A percentile compares a stretch with the other conserved stretches of the same genome.
These are phyloP conservation scores for Cuculus canorus DNA, from an alignment of 2,797 vertebrate genomes.

Conservation along the genomic window DNA sequence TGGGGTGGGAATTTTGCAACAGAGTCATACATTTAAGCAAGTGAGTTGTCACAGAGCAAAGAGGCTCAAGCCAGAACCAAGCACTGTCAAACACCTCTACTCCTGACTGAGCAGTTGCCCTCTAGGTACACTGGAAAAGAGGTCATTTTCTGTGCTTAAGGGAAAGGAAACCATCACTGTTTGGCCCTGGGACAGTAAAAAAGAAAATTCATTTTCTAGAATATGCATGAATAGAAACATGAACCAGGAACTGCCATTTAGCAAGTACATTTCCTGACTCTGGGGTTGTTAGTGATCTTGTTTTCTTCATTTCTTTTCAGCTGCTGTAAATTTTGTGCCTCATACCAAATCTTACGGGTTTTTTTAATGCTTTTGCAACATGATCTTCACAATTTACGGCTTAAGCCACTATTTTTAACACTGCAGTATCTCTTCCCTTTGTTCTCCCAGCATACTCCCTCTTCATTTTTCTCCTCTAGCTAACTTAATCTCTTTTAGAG, in stretches of 20 bases:
- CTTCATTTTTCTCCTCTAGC: neutral
- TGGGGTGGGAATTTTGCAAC: neutral
- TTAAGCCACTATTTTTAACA: neutral
- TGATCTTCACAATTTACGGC: neutral
- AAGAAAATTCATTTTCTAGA: neutral
- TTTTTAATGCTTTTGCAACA: neutral
- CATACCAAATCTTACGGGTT: neutral
- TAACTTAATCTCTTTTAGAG: neutral
- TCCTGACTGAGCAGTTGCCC: neutral
- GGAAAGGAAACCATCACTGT: neutral
- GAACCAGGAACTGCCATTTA: neutral
- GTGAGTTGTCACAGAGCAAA: neutral
- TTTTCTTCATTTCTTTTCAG: neutral
- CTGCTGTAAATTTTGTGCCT: neutral
- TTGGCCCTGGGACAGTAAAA: neutral
- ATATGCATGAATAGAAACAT: neutral
- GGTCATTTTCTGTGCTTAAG: neutral
- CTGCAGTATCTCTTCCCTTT: neutral
- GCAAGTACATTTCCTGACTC: neutral
- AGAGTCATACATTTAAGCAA: neutral
- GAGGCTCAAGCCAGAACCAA: neutral
- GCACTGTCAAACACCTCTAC: neutral
- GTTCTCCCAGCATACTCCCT: neutral
- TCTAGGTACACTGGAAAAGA: neutral
- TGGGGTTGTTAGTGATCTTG: neutral